A percentile compares a stretch with the other conserved stretches of the same genome.
phyloP scores from a whole-genome alignment of 2,888 invertebrate species.

The Acanthococcus lagerstroemiae region DNA sequence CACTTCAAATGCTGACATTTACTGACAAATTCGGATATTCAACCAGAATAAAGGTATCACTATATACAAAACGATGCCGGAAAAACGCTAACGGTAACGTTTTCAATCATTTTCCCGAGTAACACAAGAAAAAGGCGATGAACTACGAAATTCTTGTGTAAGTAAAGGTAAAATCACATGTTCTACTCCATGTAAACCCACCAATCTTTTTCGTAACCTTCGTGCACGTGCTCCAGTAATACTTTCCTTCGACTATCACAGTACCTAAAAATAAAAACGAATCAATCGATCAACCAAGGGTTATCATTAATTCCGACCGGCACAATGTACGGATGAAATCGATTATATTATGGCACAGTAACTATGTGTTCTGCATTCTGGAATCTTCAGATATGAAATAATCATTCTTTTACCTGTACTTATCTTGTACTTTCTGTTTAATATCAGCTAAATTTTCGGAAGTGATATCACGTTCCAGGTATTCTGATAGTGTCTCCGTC shows the following conservation, averaged over 20 bases:
- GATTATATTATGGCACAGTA: too few relatives aligned
- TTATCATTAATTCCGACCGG: too few relatives aligned
- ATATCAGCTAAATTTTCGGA: constrained; percentile 93
- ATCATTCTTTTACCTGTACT: constrained; percentile 80
- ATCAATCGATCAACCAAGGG: too few relatives aligned
- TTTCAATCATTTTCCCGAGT: not conserved
- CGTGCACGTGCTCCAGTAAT: constrained; percentile 91
- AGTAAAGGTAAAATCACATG: not conserved
- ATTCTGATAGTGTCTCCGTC: constrained; percentile 93
- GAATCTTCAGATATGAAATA: too few relatives aligned
- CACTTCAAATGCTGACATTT: too few relatives aligned
- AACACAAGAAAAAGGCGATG: not conserved
- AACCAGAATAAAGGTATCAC: not conserved
- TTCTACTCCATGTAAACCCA: constrained; percentile 84
- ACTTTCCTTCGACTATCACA: constrained; percentile 95
- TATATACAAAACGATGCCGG: constrained; percentile 8
- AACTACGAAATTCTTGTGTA: too few relatives aligned
- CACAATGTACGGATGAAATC: too few relatives aligned
- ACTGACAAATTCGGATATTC: too few relatives aligned
- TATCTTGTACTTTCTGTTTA: constrained; percentile 97
- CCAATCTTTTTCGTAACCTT: constrained; percentile 97
- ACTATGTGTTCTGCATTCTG: too few relatives aligned
- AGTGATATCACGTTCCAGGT: constrained; percentile 94
- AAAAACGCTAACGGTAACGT: constrained; percentile 13
- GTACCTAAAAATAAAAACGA: constrained; percentile 83